These are phyloP conservation scores for Tinamus major DNA, from an alignment of 2,797 vertebrate species.

Conservation along the genomic window DNA sequence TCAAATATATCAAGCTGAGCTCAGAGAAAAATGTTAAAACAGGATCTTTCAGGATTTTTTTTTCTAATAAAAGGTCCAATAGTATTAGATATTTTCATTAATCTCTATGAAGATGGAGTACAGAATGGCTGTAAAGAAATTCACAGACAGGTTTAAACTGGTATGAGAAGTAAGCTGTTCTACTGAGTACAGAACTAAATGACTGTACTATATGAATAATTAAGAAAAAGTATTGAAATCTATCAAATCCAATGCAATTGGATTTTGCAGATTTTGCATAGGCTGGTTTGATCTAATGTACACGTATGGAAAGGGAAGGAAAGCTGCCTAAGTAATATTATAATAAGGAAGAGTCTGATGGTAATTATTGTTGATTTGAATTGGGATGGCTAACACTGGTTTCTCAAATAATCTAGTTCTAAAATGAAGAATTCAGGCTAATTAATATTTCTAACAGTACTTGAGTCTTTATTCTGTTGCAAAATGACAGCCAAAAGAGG, in stretches of 20 bases:
- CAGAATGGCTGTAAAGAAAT: not conserved
- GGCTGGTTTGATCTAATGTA: not conserved
- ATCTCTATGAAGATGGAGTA: not conserved
- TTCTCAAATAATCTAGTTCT: not conserved
- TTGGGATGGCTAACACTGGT: not conserved
- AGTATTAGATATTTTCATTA: not conserved
- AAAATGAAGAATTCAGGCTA: not conserved
- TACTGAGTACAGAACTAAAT: not conserved
- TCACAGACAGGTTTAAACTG: not conserved
- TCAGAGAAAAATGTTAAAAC: not conserved
- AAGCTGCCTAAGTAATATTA: not conserved
- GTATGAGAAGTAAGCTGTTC: not conserved
- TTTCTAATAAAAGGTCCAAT: not conserved
- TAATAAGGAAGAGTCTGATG: not conserved
- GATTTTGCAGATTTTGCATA: not conserved
- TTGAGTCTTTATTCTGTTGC: not conserved
- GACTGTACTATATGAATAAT: not conserved
- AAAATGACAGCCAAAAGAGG: not conserved
- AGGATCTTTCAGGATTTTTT: not conserved
- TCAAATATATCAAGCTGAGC: not conserved
- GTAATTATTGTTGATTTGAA: not conserved
- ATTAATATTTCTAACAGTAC: not conserved
- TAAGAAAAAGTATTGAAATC: not conserved
- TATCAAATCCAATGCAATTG: not conserved
- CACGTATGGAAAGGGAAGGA: not conserved